Conservation (phyloP, 2,113 vertebrate genomes). For the Rhinopomastus cyanomelas region DNA sequence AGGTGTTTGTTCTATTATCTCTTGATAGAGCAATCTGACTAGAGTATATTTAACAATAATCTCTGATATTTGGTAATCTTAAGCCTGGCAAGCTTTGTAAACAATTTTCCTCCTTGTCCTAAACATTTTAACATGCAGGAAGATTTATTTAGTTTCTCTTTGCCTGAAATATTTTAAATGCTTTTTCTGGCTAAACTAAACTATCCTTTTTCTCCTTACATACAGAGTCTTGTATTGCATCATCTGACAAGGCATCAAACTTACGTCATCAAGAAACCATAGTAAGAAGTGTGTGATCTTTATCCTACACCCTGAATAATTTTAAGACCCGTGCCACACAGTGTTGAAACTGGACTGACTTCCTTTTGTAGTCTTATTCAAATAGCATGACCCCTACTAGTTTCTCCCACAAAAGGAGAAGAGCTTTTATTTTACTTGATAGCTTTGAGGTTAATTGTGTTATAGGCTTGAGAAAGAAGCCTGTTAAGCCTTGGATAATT, state of each 20-base stretch:
- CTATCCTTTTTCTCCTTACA: neutral
- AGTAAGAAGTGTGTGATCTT: neutral
- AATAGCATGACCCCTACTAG: neutral
- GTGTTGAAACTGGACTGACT: neutral
- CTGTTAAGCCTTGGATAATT: conserved; percentile 20
- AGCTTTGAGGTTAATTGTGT: conserved; percentile 47
- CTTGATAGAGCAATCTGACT: neutral
- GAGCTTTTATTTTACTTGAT: conserved; percentile 26
- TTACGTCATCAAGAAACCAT: neutral
- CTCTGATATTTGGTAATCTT: neutral
- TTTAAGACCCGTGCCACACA: neutral
- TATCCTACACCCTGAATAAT: neutral
- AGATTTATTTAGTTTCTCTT: neutral
- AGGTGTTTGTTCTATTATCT: neutral
- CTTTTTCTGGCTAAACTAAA: neutral
- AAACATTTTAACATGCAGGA: neutral
- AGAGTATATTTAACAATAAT: neutral
- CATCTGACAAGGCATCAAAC: neutral
- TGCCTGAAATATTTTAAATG: neutral
- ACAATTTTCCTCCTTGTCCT: neutral
- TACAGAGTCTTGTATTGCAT: neutral
- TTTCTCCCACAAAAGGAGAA: neutral
- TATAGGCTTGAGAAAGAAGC: conserved; percentile 24
- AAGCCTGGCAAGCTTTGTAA: neutral
- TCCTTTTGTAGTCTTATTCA: neutral